Conservation (phyloP, 1,140 invertebrate species). For the Sinonovacula constricta region DNA sequence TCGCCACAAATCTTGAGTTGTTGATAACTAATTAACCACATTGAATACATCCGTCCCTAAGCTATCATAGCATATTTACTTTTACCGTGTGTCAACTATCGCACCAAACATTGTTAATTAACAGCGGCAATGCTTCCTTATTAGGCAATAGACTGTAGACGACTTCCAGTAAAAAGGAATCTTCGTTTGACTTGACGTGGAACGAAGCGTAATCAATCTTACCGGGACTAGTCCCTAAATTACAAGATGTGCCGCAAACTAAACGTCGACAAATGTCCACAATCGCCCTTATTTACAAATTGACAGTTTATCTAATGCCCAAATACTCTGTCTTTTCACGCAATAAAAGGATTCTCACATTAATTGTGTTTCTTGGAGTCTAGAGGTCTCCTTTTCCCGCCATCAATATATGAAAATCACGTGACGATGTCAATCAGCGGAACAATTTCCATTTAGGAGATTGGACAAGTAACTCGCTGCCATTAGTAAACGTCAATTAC, state of each 20-base stretch:
- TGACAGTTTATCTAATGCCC: slow-evolving; percentile 52
- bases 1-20: too few species aligned
- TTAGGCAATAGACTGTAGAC: too few species aligned
- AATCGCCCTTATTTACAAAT: slow-evolving; percentile 53
- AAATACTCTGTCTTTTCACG: slow-evolving; percentile 48
- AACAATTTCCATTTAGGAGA: slow-evolving; percentile 52
- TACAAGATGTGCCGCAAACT: slow-evolving; percentile 37
- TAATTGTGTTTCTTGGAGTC: slow-evolving; percentile 46
- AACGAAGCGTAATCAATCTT: slow-evolving; percentile 24
- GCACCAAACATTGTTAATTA: too few species aligned
- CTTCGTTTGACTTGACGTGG: slow-evolving; percentile 17
- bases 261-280: slow-evolving; percentile 47
- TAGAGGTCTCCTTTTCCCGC: slow-evolving; percentile 50
- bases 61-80: too few species aligned
- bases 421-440: slow-evolving; percentile 49
- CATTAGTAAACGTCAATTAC: slow-evolving; percentile 55
- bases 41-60: too few species aligned
- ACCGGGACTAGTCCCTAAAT: slow-evolving; percentile 21
- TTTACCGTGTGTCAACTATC: too few species aligned
- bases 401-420: slow-evolving; percentile 48
- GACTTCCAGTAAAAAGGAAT: not conserved
- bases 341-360: slow-evolving; percentile 47
- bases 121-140: too few species aligned
- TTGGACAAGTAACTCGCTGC: slow-evolving; percentile 33
- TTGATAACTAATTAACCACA: too few species aligned